Evolutionary conservation across 2,113 vertebrate genomes (phyloP).

Genomic region (Heteronetta atricapilla): DNA sequence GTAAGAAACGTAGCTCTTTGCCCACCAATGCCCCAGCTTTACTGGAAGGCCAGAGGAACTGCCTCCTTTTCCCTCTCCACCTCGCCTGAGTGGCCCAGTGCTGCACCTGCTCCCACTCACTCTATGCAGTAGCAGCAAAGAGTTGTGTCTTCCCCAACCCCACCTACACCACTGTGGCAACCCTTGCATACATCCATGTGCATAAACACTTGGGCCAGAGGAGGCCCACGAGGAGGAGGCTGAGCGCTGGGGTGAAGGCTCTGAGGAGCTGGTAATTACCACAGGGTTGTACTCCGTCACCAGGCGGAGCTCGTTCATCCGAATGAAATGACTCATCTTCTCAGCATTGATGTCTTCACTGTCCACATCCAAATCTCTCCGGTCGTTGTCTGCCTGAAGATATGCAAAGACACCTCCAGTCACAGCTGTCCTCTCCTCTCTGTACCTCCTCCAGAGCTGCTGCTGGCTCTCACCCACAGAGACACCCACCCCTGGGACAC

Average conservation of each 20-base stretch:
- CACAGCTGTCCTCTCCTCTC: neutral
- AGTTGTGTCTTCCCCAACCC: neutral
- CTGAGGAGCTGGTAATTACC: slow-evolving; percentile 72
- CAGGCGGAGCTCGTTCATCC: slow-evolving; percentile 81
- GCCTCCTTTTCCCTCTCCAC: neutral
- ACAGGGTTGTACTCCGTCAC: slow-evolving; percentile 90
- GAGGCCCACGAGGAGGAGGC: neutral
- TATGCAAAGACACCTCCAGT: neutral
- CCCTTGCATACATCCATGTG: neutral
- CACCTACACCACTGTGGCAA: rapidly evolving
- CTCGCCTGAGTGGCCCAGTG: neutral
- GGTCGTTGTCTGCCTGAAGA: slow-evolving; percentile 84
- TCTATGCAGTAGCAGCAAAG: rapidly evolving
- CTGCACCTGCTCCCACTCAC: neutral
- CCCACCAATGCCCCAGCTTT: neutral
- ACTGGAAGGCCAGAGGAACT: neutral
- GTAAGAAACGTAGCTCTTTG: neutral
- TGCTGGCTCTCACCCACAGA: neutral
- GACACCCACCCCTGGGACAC: neutral
- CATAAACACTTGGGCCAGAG: neutral
- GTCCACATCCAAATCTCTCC: slow-evolving; percentile 77
- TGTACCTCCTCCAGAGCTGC: neutral
- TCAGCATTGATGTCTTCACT: slow-evolving; percentile 72
- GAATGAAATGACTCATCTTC: slow-evolving; percentile 83
- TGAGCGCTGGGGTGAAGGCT: neutral